Conservation (phyloP, 1,140 invertebrate species). For the Holotrichia oblita region DNA sequence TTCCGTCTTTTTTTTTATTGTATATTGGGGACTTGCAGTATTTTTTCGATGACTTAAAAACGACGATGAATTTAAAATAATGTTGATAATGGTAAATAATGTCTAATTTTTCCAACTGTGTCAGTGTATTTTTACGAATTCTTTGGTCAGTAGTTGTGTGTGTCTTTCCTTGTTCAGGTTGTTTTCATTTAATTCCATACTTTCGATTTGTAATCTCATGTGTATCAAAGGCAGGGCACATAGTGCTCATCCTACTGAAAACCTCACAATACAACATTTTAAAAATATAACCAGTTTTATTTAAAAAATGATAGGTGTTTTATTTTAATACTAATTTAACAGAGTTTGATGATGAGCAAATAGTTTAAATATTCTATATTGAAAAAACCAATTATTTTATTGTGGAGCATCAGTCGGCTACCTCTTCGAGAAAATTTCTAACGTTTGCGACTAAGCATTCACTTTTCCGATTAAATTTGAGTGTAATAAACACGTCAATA, state of each 20-base stretch:
- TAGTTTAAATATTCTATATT: too few species aligned
- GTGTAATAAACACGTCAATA: too few species aligned
- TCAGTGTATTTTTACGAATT: conserved; percentile 59
- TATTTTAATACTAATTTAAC: not conserved
- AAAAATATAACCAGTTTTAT: conserved; percentile 42
- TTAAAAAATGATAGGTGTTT: conserved; percentile 26
- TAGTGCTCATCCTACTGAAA: conserved; percentile 51
- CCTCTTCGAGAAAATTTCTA: too few species aligned
- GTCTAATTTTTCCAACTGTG: conserved; percentile 47
- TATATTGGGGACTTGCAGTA: conserved; percentile 52
- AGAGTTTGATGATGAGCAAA: too few species aligned
- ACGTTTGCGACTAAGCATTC: too few species aligned
- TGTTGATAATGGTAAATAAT: conserved; percentile 12
- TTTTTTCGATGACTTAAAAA: conserved; percentile 52
- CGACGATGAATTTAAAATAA: conserved; percentile 33
- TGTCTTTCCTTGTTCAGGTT: conserved; percentile 56
- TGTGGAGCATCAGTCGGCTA: too few species aligned
- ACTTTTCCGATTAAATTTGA: too few species aligned
- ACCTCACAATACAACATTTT: conserved; percentile 57
- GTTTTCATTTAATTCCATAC: conserved; percentile 51
- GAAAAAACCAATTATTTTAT: too few species aligned
- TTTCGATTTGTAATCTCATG: conserved; percentile 56
- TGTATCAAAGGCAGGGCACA: conserved; percentile 47
- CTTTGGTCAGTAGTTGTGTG: conserved; percentile 59
- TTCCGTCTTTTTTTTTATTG: not conserved